Base-by-base conservation (phyloP, 2,888 invertebrate species). In the Tenthredo scrophulariae region DNA sequence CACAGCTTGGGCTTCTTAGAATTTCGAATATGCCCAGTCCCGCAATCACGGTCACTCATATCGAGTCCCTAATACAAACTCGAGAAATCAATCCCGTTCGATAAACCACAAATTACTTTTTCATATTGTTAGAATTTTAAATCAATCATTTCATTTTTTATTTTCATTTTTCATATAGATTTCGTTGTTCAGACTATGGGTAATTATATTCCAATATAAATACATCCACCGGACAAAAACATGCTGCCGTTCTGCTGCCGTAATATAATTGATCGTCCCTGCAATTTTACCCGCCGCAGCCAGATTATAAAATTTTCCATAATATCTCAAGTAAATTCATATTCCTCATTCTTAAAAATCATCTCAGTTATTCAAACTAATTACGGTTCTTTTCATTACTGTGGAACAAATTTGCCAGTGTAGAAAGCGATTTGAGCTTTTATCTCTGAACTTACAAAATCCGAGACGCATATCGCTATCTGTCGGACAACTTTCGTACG, bases 1-100 rank as follows among this genome's bases (percentile, higher is more conserved):
- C 84, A 75, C 74, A 43, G 72, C 84, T 65, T 75, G 84, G 74
- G 29, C 40, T 40, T 58, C 54, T 54, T 58, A 58, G 75, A 62
- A 75, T 74, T 84, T 58, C 29, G 75, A 54, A 84, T 80, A 37
- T 50, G 50, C 54, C 40, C 37, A 43, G 22, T 74, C 9, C 2
- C 43, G 72, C 72, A 74, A 74, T 74, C 72, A 74, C 40, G 72
- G 72, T 74, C 72, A 74, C 72, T 74, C 67, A 33, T 67, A 33
- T 67, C 67, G 33, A 18, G 18, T 15, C 6, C 18, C 6, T 67
- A 33, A 29, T 33, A 18, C 29, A 67, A 29, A 74, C 43, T n/a
- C n/a, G 10, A 40, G 74, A 74, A 22, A 58, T 40, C 15, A 9
- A 40, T 37, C 29, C 9, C 15, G 22, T 54, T 62, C 62, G 22